Percentiles rank a stretch among this genome's conserved stretches.
Conservation (phyloP, 1,140 invertebrate species). For the Brachionus calyciflorus region DNA sequence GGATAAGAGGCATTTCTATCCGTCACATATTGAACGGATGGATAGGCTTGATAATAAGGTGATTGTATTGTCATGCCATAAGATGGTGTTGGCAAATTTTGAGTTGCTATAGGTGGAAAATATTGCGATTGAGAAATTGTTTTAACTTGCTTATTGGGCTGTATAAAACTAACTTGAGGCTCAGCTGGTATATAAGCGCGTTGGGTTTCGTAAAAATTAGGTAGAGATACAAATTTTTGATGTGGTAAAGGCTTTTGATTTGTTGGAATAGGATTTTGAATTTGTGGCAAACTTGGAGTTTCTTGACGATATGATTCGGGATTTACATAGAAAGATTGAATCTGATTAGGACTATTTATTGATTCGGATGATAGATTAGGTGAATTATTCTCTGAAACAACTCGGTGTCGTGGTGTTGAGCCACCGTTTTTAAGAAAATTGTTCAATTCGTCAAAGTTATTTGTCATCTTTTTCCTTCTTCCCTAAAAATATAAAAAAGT, state of each 20-base stretch:
- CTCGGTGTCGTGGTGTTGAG: not conserved
- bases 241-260: not conserved
- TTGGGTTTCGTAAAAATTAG: constrained; percentile 18
- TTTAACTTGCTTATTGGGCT: not conserved
- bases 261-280: not conserved
- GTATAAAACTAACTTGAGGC: not conserved
- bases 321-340: not conserved
- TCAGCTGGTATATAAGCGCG: constrained; percentile 2
- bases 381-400: not conserved
- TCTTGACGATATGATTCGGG: not conserved
- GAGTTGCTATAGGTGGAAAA: not conserved
- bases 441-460: constrained; percentile 5
- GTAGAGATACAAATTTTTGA: constrained; percentile 32
- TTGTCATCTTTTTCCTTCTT: not conserved
- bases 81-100: not conserved
- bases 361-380: not conserved
- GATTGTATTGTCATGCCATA: constrained; percentile 26
- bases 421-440: constrained; percentile 7
- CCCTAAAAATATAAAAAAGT: no score
- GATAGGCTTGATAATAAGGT: constrained; percentile 17
- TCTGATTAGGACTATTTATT: not conserved
- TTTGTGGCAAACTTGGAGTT: not conserved
- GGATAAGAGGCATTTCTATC: constrained; percentile 4
- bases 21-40: not conserved
- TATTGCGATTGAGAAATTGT: not conserved